phyloP scores from a whole-genome alignment of 2,113 vertebrate species.

The Saccopteryx leptura region DNA sequence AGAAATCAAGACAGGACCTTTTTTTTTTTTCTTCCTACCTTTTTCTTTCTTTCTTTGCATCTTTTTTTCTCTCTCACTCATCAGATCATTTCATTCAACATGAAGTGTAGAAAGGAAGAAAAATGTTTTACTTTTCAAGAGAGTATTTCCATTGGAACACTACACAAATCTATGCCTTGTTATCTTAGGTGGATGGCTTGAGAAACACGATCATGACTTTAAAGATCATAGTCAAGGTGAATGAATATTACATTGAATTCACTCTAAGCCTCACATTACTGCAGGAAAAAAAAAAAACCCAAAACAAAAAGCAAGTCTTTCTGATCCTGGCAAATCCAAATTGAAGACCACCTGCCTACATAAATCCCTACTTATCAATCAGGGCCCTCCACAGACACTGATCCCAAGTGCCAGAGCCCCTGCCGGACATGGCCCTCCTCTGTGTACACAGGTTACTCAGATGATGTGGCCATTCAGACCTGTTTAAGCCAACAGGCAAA shows the following conservation, averaged over 20 bases:
- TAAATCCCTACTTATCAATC: slow-evolving; percentile 34
- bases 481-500: background rate
- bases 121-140: slow-evolving; percentile 13
- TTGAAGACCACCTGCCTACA: slow-evolving; percentile 45
- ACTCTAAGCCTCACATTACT: background rate
- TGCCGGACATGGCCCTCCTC: background rate
- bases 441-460: background rate
- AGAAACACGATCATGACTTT: slow-evolving; percentile 36
- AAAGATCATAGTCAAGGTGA: slow-evolving; percentile 65
- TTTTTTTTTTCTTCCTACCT: background rate
- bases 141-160: background rate
- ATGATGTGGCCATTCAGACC: background rate
- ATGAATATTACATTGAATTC: background rate
- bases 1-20: background rate
- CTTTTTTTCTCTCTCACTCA: background rate
- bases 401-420: background rate
- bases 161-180: background rate
- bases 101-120: slow-evolving; percentile 41
- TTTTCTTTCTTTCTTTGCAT: background rate
- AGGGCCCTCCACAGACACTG: background rate
- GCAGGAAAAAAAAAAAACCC: background rate
- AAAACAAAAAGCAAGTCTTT: slow-evolving; percentile 50
- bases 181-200: background rate
- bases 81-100: slow-evolving; percentile 9
- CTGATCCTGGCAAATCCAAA: slow-evolving; percentile 67